Percentiles rank a stretch among this genome's conserved stretches.
Evolutionary conservation across 2,113 vertebrate species (phyloP).

Genomic region (Actinemys pallida): DNA sequence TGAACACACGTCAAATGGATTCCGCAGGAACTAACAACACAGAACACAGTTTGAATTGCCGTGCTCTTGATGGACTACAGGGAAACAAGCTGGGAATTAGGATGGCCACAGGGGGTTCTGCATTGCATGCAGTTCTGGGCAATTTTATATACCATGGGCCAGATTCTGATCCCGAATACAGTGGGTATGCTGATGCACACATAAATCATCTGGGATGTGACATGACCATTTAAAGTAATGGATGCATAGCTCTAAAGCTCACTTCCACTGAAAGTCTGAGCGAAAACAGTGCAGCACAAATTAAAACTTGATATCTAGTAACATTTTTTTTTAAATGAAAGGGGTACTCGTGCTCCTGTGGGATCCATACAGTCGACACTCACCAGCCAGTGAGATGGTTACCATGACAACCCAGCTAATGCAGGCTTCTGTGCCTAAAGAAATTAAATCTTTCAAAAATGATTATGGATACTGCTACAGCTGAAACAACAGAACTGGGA

Average conservation of each 20-base stretch:
- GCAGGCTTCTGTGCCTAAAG: not conserved
- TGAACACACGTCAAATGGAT: not conserved
- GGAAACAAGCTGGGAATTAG: not conserved
- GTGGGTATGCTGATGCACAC: not conserved
- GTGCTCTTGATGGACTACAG: not conserved
- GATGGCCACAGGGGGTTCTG: not conserved
- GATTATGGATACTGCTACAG: not conserved
- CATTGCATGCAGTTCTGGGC: accelerated
- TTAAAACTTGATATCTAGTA: accelerated
- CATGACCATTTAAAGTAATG: not conserved
- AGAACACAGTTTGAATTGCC: not conserved
- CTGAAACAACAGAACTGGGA: not conserved
- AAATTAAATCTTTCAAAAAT: conserved; percentile 1
- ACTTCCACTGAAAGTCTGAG: not conserved
- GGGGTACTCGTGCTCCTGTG: not conserved
- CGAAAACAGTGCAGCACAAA: not conserved
- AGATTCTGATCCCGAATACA: accelerated
- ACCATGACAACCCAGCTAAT: not conserved
- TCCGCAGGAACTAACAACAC: not conserved
- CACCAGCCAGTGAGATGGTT: not conserved
- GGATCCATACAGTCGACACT: not conserved
- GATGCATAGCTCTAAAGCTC: not conserved
- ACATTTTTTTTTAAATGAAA: not conserved
- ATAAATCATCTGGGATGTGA: not conserved
- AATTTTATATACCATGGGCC: not conserved